These are phyloP conservation scores for Stigmatopora nigra DNA, from an alignment of 2,113 vertebrate genomes.

Conservation along the genomic window DNA sequence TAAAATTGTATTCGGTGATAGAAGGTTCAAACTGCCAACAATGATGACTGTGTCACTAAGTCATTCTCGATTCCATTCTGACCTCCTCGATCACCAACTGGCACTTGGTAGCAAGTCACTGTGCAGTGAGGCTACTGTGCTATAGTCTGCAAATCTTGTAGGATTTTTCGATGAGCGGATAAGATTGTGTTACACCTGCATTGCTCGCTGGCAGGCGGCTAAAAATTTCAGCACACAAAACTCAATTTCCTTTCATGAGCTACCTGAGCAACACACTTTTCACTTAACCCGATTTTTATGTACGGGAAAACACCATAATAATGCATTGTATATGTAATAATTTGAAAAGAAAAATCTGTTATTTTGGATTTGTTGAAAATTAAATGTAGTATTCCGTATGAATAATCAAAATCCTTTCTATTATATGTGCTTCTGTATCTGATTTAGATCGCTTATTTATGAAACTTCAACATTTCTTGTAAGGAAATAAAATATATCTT, in stretches of 20 bases:
- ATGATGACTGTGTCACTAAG: neutral
- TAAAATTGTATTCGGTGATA: neutral
- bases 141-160: conserved; percentile 4
- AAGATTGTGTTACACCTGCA: neutral
- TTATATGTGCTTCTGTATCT: no score
- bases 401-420: no score
- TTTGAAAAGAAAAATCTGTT: no score
- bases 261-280: neutral
- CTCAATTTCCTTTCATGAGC: neutral
- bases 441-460: no score
- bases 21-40: conserved; percentile 1
- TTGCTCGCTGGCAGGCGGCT: neutral
- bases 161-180: neutral
- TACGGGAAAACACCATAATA: no score
- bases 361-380: no score
- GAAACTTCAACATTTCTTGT: no score
- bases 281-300: no score
- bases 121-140: neutral
- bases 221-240: neutral
- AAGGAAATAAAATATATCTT: no score
- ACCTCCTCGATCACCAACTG: conserved; percentile 6
- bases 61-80: conserved; percentile 2
- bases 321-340: no score
- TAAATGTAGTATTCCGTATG: no score
- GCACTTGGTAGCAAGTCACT: conserved; percentile 3